Base-by-base conservation (phyloP, 2,888 invertebrate species). In the Microctonus aethiopoides region DNA sequence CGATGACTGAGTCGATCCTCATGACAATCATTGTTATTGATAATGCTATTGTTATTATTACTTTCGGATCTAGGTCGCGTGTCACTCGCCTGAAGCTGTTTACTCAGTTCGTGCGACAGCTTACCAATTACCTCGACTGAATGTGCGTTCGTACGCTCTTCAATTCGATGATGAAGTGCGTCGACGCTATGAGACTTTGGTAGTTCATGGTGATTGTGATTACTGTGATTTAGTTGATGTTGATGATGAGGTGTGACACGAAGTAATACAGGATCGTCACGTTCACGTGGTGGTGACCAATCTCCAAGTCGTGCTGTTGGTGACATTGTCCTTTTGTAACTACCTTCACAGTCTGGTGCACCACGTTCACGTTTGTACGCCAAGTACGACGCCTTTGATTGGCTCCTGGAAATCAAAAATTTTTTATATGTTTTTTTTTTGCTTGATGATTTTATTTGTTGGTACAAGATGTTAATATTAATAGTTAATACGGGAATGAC, bases 311-410 rank as follows among this genome's bases (percentile, higher is more conserved):
- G 81, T 1, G 85, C 83, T 1, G 84, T 91, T 5, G 93, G 93
- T 24, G 93, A 93, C 87, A 92, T 90, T 20, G 93, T 93, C 59
- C 92, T 88, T 81, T 93, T 92, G 87, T 93, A 93, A 81, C 92
- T 92, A 74, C 93, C 93, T 84, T 92, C 93, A 72, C 91, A 90
- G 84, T 92, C 92, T 70, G 89, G 87, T 7, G 91, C 90, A 76
- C 93, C 93, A 73, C 91, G 89, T 81, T 93, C 92, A 67, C 92
- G 89, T 51, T 92, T 89, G 74, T 91, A 90, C n/a, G 93, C 91
- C 86, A 93, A 86, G 84, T 93, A 93, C 69, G 93, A 93, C 75
- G 93, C 93, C 87, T 93, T 93, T 65, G 93, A 93, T 83, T 92
- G 92, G 82, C 92, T 92, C 88, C 93, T 93, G 89, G 20, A 90